Conservation (phyloP, 2,797 vertebrate genomes). For the Sebastolobus altivelis region DNA sequence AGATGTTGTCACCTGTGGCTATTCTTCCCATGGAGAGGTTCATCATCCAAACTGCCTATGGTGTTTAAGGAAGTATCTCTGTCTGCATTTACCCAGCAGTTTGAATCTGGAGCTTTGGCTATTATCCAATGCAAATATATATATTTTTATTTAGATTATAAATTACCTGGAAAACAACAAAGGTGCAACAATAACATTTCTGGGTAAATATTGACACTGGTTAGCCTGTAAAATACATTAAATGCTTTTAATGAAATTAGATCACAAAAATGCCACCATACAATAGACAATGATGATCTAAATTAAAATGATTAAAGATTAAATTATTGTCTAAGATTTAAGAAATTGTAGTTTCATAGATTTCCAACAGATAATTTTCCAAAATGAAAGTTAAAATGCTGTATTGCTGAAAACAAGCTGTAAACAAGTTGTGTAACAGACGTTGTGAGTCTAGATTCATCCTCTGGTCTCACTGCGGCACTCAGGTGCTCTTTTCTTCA, state of each 20-base stretch:
- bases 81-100: background rate
- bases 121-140: background rate
- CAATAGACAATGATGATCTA: background rate
- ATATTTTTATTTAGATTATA: background rate
- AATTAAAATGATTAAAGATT: background rate
- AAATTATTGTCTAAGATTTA: background rate
- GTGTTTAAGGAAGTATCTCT: background rate
- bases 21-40: background rate
- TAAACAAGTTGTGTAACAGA: background rate
- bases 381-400: background rate
- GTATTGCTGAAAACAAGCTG: background rate
- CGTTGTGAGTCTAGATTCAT: background rate
- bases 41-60: background rate
- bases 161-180: background rate
- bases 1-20: background rate
- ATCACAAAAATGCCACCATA: background rate
- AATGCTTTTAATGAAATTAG: background rate
- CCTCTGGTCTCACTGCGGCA: constrained; percentile 1
- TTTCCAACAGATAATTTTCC: background rate
- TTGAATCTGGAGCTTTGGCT: background rate
- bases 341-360: background rate
- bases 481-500: background rate
- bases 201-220: background rate
- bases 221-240: background rate
- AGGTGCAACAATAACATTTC: background rate